Evolutionary conservation across 2,888 invertebrate species (phyloP).

Genomic region (Rhopalosiphum nymphaeae): DNA sequence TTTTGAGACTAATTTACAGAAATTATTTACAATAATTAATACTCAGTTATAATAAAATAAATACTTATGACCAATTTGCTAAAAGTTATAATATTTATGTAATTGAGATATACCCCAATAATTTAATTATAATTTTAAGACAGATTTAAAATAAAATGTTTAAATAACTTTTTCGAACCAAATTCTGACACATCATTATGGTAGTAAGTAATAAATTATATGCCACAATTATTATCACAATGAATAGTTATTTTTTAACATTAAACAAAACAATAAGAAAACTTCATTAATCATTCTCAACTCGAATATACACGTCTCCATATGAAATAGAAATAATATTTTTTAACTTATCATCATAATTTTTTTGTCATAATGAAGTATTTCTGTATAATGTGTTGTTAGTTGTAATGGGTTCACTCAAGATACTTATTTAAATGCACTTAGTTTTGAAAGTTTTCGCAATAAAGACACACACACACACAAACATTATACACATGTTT

Average conservation of each 20-base stretch:
- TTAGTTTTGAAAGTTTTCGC: conserved; percentile 26
- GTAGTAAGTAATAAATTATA: neutral
- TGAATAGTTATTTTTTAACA: neutral
- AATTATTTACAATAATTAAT: too few relatives aligned
- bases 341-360: neutral
- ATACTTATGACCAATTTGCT: neutral
- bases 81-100: neutral
- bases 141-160: neutral
- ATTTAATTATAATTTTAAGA: neutral
- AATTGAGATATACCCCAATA: neutral
- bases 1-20: neutral
- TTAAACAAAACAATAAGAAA: neutral
- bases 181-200: neutral
- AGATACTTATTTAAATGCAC: conserved; percentile 27
- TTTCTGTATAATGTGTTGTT: neutral
- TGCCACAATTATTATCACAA: neutral
- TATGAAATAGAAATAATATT: neutral
- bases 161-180: neutral
- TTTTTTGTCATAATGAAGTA: neutral
- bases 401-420: conserved; percentile 5
- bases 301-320: neutral
- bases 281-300: neutral
- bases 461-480: conserved; percentile 31
- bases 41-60: neutral
- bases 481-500: conserved; percentile 26